These are phyloP conservation scores for Anoplopoma fimbria DNA, from an alignment of 2,113 vertebrate genomes.

Conservation along the genomic window DNA sequence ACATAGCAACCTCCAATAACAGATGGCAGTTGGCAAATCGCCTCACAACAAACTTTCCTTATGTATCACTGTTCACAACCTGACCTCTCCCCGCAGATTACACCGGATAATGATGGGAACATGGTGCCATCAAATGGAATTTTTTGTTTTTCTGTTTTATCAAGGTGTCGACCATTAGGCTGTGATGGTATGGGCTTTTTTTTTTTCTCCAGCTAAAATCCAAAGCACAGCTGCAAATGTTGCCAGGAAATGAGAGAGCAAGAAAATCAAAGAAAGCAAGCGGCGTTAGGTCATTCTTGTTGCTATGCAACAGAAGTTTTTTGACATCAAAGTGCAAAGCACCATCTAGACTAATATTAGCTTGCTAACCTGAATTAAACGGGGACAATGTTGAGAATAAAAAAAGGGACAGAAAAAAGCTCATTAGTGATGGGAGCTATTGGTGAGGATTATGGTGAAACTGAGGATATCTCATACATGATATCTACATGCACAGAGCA, in stretches of 20 bases:
- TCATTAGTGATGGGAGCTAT: neutral
- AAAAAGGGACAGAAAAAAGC: neutral
- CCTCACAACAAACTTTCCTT: slow-evolving; percentile 14
- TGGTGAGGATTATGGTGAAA: neutral
- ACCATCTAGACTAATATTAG: slow-evolving; percentile 29
- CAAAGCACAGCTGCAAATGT: slow-evolving; percentile 33
- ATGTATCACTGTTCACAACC: neutral
- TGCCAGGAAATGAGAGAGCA: slow-evolving; percentile 14
- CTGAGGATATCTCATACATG: neutral
- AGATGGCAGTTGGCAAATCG: neutral
- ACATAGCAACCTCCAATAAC: neutral
- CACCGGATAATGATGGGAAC: slow-evolving; percentile 31
- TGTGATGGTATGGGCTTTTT: slow-evolving; percentile 30
- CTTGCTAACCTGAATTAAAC: slow-evolving; percentile 16
- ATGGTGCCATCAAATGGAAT: slow-evolving; percentile 28
- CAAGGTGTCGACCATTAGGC: neutral
- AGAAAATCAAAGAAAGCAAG: slow-evolving; percentile 20
- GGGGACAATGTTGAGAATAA: neutral
- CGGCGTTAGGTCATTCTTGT: slow-evolving; percentile 33
- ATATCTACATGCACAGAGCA: neutral
- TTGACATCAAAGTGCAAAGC: slow-evolving; percentile 28
- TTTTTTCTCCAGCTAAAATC: slow-evolving; percentile 18
- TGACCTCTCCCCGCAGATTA: slow-evolving; percentile 7
- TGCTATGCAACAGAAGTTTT: slow-evolving; percentile 41
- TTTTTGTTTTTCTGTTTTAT: neutral